A percentile compares a stretch with the other conserved stretches of the same genome.
These are phyloP conservation scores for Cosmopolites sordidus DNA, from an alignment of 2,888 invertebrate genomes.

Conservation along the genomic window DNA sequence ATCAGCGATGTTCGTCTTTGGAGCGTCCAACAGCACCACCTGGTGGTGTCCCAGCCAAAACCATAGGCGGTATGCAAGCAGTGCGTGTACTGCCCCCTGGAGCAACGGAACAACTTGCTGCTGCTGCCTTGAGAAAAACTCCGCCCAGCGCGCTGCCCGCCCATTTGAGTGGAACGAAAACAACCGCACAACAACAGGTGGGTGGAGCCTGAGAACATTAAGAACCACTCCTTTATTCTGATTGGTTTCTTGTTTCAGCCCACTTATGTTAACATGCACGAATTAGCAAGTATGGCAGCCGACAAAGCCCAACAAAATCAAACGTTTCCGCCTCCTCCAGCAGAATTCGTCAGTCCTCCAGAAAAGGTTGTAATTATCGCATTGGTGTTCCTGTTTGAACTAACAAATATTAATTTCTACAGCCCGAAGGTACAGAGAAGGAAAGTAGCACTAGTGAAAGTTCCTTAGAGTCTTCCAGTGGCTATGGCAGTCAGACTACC, in stretches of 20 bases:
- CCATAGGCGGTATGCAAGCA: constrained; percentile 46
- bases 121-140: constrained; percentile 48
- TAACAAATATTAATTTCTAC: background rate
- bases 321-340: constrained; percentile 56
- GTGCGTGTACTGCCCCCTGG: constrained; percentile 47
- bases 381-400: background rate
- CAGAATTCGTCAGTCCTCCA: constrained; percentile 46
- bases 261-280: constrained; percentile 89
- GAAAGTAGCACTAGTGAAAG: constrained; percentile 68
- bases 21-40: constrained; percentile 62
- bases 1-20: constrained; percentile 75
- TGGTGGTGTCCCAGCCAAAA: constrained; percentile 55
- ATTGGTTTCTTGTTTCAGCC: constrained; percentile 60
- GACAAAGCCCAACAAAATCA: constrained; percentile 56
- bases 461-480: constrained; percentile 70
- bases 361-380: constrained; percentile 51
- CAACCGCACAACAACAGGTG: constrained; percentile 12
- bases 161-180: constrained; percentile 51
- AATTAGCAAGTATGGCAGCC: constrained; percentile 78
- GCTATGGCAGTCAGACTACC: constrained; percentile 72
- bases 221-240: background rate
- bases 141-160: constrained; percentile 70
- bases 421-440: constrained; percentile 46
- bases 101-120: constrained; percentile 46
- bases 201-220: background rate